These are phyloP conservation scores for Pristionchus japonicus DNA, from an alignment of 2,888 invertebrate genomes.

Conservation along the genomic window DNA sequence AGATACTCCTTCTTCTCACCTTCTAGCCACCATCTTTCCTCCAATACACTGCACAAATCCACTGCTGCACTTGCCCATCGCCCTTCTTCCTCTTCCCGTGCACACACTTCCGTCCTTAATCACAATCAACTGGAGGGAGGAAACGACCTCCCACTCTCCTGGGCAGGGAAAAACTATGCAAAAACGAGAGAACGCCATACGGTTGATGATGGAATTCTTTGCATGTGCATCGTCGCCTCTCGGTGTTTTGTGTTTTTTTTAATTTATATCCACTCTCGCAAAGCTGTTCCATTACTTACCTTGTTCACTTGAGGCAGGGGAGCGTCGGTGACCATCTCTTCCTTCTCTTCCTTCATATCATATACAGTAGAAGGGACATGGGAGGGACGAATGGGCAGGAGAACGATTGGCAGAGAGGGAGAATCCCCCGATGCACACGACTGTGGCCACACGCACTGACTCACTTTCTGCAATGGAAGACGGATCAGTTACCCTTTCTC, in stretches of 20 bases:
- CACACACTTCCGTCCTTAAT: conserved; percentile 38
- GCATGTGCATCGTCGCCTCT: no score
- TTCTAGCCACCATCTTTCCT: conserved; percentile 38
- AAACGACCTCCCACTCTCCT: no score
- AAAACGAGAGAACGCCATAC: no score
- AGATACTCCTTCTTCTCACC: not conserved
- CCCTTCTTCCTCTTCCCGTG: conserved; percentile 33
- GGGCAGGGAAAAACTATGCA: no score
- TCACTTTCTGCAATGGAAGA: not conserved
- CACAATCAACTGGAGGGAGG: no score
- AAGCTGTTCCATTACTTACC: no score
- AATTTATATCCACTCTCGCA: no score
- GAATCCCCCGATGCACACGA: not conserved
- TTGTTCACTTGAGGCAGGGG: not conserved
- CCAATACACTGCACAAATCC: conserved; percentile 44
- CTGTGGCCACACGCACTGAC: conserved; percentile 4
- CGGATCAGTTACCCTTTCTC: not conserved
- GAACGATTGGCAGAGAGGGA: not conserved
- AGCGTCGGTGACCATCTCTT: not conserved
- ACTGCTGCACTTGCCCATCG: conserved; percentile 21
- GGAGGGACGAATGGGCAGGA: not conserved
- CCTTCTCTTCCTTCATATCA: conserved; percentile 31
- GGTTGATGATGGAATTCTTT: no score
- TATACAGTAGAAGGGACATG: not conserved
- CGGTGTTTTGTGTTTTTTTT: no score